Evolutionary conservation across 2,113 vertebrate species (phyloP).

Genomic region (Pollimyrus isidori): DNA sequence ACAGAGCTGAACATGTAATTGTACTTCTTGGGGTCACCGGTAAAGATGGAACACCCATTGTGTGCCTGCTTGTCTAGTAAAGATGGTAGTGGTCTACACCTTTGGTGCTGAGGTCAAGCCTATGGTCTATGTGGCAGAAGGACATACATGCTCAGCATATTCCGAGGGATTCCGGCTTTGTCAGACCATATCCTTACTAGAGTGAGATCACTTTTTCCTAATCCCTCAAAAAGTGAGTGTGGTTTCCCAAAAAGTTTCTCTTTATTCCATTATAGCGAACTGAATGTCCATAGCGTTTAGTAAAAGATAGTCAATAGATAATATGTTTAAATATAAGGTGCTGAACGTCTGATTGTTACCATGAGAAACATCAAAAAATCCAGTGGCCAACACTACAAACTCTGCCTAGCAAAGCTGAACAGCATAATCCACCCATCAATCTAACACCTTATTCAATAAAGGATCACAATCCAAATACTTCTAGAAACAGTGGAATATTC

Average conservation of each 20-base stretch:
- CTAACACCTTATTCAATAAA: neutral
- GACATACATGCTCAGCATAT: neutral
- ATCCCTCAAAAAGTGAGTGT: slow-evolving; percentile 38
- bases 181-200: slow-evolving; percentile 36
- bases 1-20: neutral
- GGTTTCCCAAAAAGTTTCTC: slow-evolving; percentile 34
- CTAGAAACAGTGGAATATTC: neutral
- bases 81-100: slow-evolving; percentile 6
- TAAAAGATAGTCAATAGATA: slow-evolving; percentile 9
- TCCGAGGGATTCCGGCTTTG: slow-evolving; percentile 32
- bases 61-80: neutral
- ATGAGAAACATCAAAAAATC: neutral
- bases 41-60: neutral
- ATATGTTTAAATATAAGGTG: slow-evolving; percentile 12
- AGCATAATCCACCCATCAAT: neutral
- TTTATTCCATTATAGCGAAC: neutral
- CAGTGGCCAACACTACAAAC: neutral
- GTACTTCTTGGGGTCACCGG: neutral
- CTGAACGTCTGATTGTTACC: neutral
- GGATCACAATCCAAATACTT: neutral
- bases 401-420: neutral
- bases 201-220: slow-evolving; percentile 55
- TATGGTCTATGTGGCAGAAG: neutral
- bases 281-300: slow-evolving; percentile 17
- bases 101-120: neutral